A percentile compares a stretch with the other conserved stretches of the same genome.
Conservation (phyloP, 2,888 invertebrate genomes). For the Sturmia bella region DNA sequence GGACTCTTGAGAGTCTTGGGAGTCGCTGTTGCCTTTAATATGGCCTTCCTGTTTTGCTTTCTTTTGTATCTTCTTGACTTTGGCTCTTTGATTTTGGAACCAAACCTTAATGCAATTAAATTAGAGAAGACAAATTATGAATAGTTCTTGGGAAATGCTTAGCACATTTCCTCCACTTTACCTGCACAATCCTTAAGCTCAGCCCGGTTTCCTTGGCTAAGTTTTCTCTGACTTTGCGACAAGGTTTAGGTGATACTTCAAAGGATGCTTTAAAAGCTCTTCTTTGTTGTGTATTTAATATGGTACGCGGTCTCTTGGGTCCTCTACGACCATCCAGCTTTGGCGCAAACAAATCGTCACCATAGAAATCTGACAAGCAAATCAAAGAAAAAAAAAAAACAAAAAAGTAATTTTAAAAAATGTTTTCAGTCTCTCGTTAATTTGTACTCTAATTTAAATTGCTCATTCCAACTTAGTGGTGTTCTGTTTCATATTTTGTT, state of each 20-base stretch:
- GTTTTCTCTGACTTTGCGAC: conserved; percentile 90
- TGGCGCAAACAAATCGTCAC: conserved; percentile 84
- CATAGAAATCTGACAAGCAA: conserved; percentile 82
- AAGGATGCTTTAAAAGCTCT: conserved; percentile 93
- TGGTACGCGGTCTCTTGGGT: conserved; percentile 91
- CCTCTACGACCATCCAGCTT: conserved; percentile 87
- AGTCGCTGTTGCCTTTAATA: conserved; percentile 80
- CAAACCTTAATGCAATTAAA: conserved; percentile 82
- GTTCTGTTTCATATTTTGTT: conserved; percentile 10
- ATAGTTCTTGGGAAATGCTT: neutral
- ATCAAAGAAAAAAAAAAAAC: neutral
- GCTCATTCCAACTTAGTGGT: conserved; percentile 39
- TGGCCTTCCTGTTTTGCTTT: conserved; percentile 84
- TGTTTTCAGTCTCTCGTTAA: conserved; percentile 19
- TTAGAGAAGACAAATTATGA: conserved; percentile 10
- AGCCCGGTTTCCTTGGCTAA: conserved; percentile 92
- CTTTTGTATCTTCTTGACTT: conserved; percentile 87
- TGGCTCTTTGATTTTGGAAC: conserved; percentile 86
- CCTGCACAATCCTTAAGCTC: conserved; percentile 92
- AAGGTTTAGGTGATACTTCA: conserved; percentile 92
- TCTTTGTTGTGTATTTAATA: conserved; percentile 91
- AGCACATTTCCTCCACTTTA: conserved; percentile 77
- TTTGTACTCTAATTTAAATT: conserved; percentile 49
- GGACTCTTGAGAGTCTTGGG: conserved; percentile 82
- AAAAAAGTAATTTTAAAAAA: conserved; percentile 30